Conservation (phyloP, 2,797 vertebrate genomes). For the Poeciliopsis infans region DNA sequence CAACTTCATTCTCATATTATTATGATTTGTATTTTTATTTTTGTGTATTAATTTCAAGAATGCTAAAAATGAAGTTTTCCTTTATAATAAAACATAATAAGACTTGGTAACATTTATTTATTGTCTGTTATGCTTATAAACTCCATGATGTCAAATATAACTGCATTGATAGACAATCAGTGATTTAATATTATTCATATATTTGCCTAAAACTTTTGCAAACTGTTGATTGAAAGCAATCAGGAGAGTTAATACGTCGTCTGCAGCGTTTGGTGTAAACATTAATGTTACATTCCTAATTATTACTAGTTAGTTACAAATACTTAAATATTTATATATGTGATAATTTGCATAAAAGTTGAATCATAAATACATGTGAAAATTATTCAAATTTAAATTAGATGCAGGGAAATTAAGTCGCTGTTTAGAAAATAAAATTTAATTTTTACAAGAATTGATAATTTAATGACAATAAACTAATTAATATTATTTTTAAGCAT, state of each 20-base stretch:
- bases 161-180: neutral
- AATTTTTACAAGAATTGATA: too few species aligned
- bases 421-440: too few species aligned
- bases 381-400: neutral
- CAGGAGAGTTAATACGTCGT: neutral
- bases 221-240: neutral
- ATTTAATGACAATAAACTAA: too few species aligned
- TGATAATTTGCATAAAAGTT: neutral
- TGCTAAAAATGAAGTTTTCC: neutral
- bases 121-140: neutral
- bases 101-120: neutral
- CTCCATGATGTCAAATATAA: neutral
- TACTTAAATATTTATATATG: neutral
- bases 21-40: too few species aligned
- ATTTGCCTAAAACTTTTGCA: neutral
- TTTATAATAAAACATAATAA: neutral
- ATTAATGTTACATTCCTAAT: too few species aligned
- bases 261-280: neutral
- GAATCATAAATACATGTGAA: neutral
- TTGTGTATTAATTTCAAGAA: neutral
- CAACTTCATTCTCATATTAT: too few species aligned
- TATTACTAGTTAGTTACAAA: neutral
- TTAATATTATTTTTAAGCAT: neutral
- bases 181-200: neutral
- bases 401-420: too few species aligned